phyloP scores from a whole-genome alignment of 2,797 vertebrate species.

The Moxostoma hubbsi region DNA sequence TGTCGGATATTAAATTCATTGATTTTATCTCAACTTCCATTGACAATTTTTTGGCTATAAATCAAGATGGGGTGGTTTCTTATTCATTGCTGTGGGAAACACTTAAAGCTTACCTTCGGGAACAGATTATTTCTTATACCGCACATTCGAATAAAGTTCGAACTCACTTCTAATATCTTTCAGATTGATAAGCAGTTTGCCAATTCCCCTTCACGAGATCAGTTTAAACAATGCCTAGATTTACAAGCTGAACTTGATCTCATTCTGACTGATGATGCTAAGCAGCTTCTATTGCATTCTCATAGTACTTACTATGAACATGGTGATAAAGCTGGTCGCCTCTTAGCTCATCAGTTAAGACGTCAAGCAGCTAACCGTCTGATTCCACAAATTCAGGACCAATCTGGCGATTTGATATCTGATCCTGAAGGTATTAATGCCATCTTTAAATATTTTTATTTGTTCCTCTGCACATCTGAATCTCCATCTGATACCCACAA shows the following conservation, averaged over 20 bases:
- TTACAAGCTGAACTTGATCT: slow-evolving; percentile 7
- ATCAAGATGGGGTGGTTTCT: not conserved
- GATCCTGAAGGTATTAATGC: not conserved
- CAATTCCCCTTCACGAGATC: not conserved
- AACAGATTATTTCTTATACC: not conserved
- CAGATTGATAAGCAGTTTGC: not conserved
- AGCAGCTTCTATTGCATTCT: no score
- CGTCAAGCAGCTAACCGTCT: no score
- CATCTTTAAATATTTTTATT: slow-evolving; percentile 7
- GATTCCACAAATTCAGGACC: no score
- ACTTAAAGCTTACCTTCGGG: not conserved
- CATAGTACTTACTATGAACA: no score
- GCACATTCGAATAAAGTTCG: not conserved
- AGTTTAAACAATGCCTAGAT: not conserved
- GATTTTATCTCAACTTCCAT: not conserved
- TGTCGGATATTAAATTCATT: not conserved
- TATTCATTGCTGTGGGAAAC: not conserved
- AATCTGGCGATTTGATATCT: no score
- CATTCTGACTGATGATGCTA: no score
- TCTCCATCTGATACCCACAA: not conserved
- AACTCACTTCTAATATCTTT: not conserved
- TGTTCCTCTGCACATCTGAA: not conserved
- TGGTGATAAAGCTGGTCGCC: no score
- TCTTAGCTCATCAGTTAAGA: no score
- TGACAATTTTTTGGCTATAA: no score